Base-by-base conservation (phyloP, 1,140 invertebrate species). In the Drosophila pseudoobscura region DNA sequence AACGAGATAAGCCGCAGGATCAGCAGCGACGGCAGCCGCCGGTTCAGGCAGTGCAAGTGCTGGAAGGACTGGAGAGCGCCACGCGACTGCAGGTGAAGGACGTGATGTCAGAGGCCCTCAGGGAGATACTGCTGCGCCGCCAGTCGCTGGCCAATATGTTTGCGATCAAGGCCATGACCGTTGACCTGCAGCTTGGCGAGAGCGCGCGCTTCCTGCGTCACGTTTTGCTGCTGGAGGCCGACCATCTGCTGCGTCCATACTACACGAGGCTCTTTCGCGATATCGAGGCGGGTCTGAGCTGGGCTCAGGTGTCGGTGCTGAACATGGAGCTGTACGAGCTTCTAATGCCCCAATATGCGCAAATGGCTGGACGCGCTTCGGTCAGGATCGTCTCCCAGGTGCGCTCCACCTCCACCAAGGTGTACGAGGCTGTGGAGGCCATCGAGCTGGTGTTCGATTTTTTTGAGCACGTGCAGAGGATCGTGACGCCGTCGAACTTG, bases 171-270 rank as follows among this genome's bases (percentile, higher is more conserved):
- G 76, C 85, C 31, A 91, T 89, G 60, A 45, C 46, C 13, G 52
- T 87, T 20, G 77, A 89, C 0, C 59, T 89, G 26, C 45, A 66
- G 11, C 13, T 91, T 15, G 46, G 53, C 22, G 74, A 77, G 11
- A 77, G 80, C 49, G 50, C 90, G 2, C 62, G 60, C 6, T 85
- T 91, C 39, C 62, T 92, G 57, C 79, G 89, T 0, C 79, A 91
- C 43, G 55, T 90, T 0, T 59, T 90, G 45, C 59, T 91, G 6
- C 49, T 92, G 50, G 83, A 91, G 55, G 75, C 80, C 0, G 79
- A 89, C 54, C 89, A 80, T 54, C 6, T 89, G 13, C 66, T 91
- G 20, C 59, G 77, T 54, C 64, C 74, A 2, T 91, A 80, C 41
- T 91, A 91, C 44, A 73, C 44, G 3, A 43, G 59, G 8, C 46